phyloP scores from a whole-genome alignment of 64 coral and sea anemone genomes.

The Pachyseris speciosa region DNA sequence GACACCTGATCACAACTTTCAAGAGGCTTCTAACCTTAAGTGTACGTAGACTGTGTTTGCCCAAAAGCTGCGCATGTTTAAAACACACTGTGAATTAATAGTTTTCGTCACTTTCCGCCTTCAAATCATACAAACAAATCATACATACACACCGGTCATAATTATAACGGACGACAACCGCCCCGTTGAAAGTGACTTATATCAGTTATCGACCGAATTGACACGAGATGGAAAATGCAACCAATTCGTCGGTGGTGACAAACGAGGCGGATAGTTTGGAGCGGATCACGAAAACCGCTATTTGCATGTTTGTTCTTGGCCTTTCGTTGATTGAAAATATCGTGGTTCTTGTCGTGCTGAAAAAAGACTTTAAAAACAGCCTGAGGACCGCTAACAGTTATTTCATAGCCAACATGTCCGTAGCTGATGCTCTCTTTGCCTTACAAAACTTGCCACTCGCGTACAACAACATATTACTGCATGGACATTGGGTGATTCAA shows the following conservation, averaged over 20 bases:
- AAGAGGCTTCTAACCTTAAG: too few species aligned
- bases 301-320: constrained; percentile 11
- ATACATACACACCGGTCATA: too few species aligned
- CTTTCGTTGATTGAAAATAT: constrained; percentile 24
- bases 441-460: constrained; percentile 15
- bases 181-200: too few species aligned
- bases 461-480: constrained; percentile 2
- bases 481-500: neutral
- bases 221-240: neutral
- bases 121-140: too few species aligned
- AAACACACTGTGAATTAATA: too few species aligned
- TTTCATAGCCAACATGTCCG: constrained; percentile 24
- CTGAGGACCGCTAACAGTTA: neutral
- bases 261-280: too few species aligned
- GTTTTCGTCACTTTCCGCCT: too few species aligned
- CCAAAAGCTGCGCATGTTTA: too few species aligned
- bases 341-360: neutral
- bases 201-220: too few species aligned
- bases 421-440: constrained; percentile 16
- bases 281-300: neutral
- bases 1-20: too few species aligned
- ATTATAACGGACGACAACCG: too few species aligned
- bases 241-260: neutral
- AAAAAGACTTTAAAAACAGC: neutral
- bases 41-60: too few species aligned